Evolutionary conservation across 2,888 invertebrate species (phyloP).

Genomic region (Tolmerus cingulatus): DNA sequence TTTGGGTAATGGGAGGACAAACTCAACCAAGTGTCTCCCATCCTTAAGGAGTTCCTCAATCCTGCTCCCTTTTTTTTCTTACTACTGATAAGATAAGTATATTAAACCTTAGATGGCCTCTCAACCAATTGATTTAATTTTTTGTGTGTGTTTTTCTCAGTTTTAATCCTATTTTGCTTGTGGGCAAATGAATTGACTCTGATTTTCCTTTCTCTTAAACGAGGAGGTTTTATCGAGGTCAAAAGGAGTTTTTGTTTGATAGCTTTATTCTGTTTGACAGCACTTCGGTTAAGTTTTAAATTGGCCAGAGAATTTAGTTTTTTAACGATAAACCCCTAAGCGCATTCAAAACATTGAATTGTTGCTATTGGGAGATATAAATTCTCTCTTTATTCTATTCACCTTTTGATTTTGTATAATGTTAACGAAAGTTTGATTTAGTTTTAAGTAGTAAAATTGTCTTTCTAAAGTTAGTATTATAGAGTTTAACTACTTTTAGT

Average conservation of each 20-base stretch:
- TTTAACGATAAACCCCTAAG: background rate
- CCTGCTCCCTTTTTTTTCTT: background rate
- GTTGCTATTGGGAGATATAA: background rate
- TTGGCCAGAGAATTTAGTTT: background rate
- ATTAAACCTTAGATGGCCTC: conserved; percentile 31
- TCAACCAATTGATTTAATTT: conserved; percentile 41
- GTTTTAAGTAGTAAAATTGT: too few species aligned
- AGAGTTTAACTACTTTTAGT: too few species aligned
- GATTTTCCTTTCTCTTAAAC: background rate
- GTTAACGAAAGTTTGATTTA: too few species aligned
- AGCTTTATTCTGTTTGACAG: background rate
- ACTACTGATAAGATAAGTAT: conserved; percentile 2
- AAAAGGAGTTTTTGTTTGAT: background rate
- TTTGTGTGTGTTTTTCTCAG: conserved; percentile 4
- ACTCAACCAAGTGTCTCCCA: background rate
- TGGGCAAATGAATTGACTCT: background rate
- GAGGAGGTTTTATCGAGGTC: background rate
- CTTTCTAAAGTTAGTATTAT: too few species aligned
- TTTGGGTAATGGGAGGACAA: background rate
- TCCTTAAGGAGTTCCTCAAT: background rate
- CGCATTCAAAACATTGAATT: background rate
- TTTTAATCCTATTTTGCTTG: conserved; percentile 5
- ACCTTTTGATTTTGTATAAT: background rate
- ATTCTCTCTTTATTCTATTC: background rate
- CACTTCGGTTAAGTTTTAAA: background rate